phyloP scores from a whole-genome alignment of 2,888 invertebrate species.

The Xestia c-nigrum region DNA sequence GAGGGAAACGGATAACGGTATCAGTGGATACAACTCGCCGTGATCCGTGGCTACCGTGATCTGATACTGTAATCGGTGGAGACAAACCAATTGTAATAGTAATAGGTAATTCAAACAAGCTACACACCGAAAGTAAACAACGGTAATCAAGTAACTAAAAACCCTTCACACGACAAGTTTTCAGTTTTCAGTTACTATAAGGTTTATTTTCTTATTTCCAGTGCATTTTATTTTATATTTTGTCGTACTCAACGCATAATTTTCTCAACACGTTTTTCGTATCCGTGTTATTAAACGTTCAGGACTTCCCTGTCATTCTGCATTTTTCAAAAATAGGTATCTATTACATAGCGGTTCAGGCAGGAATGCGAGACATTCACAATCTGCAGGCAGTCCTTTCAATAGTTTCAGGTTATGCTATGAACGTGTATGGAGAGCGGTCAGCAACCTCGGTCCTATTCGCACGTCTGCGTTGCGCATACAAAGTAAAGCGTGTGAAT shows the following conservation, averaged over 20 bases:
- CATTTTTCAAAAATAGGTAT: not conserved
- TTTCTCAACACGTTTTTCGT: too few relatives aligned
- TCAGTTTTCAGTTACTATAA: too few relatives aligned
- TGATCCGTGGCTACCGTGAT: too few relatives aligned
- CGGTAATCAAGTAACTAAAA: not conserved
- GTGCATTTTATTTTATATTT: too few relatives aligned
- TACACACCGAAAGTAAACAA: not conserved
- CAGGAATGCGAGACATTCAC: constrained; percentile 31
- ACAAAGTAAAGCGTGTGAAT: constrained; percentile 59
- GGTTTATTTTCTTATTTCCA: too few relatives aligned
- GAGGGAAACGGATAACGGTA: too few relatives aligned
- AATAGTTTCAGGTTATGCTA: constrained; percentile 50
- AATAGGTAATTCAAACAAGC: not conserved
- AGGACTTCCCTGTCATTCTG: too few relatives aligned
- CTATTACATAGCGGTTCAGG: constrained; percentile 5
- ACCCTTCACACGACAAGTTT: too few relatives aligned
- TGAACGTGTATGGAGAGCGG: constrained; percentile 65
- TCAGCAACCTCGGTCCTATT: constrained; percentile 68
- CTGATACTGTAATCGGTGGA: too few relatives aligned
- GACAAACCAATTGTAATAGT: not conserved
- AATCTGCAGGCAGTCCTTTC: constrained; percentile 40
- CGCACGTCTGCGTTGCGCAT: constrained; percentile 65
- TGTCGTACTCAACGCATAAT: too few relatives aligned
- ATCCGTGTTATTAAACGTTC: too few relatives aligned
- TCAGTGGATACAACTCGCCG: too few relatives aligned